Base-by-base conservation (phyloP, 2,888 invertebrate species). In the Scaptomyza reducta region DNA sequence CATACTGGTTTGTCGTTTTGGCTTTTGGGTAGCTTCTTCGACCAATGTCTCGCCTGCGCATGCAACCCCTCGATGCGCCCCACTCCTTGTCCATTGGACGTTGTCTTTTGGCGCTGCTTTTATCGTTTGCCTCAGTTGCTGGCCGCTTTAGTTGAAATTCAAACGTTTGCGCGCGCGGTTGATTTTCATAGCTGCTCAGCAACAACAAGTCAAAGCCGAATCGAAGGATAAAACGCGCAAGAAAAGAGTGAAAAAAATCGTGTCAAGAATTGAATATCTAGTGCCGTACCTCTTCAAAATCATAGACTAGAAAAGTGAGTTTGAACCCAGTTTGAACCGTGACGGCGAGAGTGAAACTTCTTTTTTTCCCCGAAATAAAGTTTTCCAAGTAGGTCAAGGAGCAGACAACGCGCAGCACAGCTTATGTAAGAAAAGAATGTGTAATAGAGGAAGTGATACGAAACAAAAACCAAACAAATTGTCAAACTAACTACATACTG, bases 131-230 rank as follows among this genome's bases (percentile, higher is more conserved):
- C 72, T 51, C 70, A 74, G 58, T 63, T 59, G 76, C 70, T 79
- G 69, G 70, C 57, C 77, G 79, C 55, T 77, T 89, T 88, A 90
- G 90, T 90, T 89, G 86, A 77, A 77, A 88, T 89, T 80, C 71
- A 89, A 79, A 83, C 89, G 89, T 81, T 85, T 80, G 77, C 75
- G 87, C 78, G 89, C 89, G 81, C 88, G 87, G 90, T 90, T 77
- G 74, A n/a, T n/a, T 42, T 53, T 51, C 55, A 56, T 29, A 14
- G 40, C 41, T 42, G 45, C 55, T 33, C 62, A 53, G 9, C 40
- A 40, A 33, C 33, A 31, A 35, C 35, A 51, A 47, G 14, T 35
- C 10, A 11, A 27, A 38, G 46, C 58, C 55, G 54, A 60, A 63
- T 53, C 54, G 27, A 54, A 65, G 77, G 70, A 68, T 55, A 54